Evolutionary conservation across 2,113 vertebrate genomes (phyloP).

Genomic region (Oplegnathus fasciatus): DNA sequence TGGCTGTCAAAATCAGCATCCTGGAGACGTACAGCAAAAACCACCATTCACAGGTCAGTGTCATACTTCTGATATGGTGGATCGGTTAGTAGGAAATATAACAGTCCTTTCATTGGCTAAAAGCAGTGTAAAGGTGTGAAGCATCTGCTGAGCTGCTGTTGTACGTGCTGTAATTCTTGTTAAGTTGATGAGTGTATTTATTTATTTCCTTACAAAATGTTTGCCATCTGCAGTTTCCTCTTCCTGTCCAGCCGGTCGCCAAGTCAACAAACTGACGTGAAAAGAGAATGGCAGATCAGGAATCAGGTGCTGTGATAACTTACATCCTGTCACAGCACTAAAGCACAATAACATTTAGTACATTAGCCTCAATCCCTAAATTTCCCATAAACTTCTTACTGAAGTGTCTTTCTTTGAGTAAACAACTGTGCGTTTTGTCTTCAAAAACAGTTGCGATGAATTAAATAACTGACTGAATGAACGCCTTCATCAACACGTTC

Average conservation of each 20-base stretch:
- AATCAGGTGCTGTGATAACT: slow-evolving; percentile 8
- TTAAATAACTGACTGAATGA: not conserved
- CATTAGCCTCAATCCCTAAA: not conserved
- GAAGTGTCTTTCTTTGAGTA: not conserved
- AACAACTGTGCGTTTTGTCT: not conserved
- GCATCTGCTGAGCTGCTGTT: slow-evolving; percentile 2
- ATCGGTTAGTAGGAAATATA: not conserved
- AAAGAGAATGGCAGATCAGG: slow-evolving; percentile 22
- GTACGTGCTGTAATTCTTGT: not conserved
- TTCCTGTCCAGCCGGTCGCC: slow-evolving; percentile 94
- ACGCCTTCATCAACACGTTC: no score
- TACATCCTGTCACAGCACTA: not conserved
- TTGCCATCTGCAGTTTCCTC: slow-evolving; percentile 91
- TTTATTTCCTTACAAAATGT: slow-evolving; percentile 87
- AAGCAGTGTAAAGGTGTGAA: not conserved
- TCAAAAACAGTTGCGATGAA: not conserved
- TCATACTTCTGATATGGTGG: not conserved
- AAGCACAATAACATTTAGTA: not conserved
- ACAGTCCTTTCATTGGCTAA: not conserved
- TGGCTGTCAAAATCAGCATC: slow-evolving; percentile 93
- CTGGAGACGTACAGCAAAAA: slow-evolving; percentile 75
- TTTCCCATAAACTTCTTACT: not conserved
- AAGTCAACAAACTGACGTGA: slow-evolving; percentile 91
- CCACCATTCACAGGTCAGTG: not conserved
- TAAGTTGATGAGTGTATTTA: not conserved